Percentiles rank a stretch among this genome's conserved stretches.
Evolutionary conservation across 2,888 invertebrate genomes (phyloP).

Genomic region (Cephus pulcher): DNA sequence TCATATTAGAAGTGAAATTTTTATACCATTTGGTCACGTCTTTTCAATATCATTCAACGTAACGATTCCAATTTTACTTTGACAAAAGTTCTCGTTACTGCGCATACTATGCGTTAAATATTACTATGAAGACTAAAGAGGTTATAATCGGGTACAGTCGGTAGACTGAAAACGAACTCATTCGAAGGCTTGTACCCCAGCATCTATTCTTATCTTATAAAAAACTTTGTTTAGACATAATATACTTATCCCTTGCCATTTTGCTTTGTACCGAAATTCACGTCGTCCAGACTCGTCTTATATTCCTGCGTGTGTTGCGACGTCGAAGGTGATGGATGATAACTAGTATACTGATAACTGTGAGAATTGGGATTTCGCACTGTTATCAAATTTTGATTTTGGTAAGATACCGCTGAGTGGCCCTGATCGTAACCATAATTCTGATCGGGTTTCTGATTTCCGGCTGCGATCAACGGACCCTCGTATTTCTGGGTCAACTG

Average conservation of each 20-base stretch:
- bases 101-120: neutral
- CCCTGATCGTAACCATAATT: conserved; percentile 38
- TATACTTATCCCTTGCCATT: conserved; percentile 37
- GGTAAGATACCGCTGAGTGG: conserved; percentile 35
- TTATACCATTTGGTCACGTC: neutral
- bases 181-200: neutral
- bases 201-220: neutral
- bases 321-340: conserved; percentile 39
- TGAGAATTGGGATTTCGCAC: conserved; percentile 42
- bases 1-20: neutral
- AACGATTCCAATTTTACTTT: neutral
- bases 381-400: conserved; percentile 43
- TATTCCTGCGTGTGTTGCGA: conserved; percentile 31
- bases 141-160: neutral
- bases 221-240: neutral
- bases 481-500: conserved; percentile 35
- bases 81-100: neutral
- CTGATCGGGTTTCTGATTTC: conserved; percentile 32
- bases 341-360: conserved; percentile 51
- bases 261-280: conserved; percentile 46
- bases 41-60: neutral
- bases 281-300: conserved; percentile 44
- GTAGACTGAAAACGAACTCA: neutral
- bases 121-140: neutral
- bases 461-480: conserved; percentile 15